Conservation (phyloP, 2,797 vertebrate species). For the Myotis planiceps region DNA sequence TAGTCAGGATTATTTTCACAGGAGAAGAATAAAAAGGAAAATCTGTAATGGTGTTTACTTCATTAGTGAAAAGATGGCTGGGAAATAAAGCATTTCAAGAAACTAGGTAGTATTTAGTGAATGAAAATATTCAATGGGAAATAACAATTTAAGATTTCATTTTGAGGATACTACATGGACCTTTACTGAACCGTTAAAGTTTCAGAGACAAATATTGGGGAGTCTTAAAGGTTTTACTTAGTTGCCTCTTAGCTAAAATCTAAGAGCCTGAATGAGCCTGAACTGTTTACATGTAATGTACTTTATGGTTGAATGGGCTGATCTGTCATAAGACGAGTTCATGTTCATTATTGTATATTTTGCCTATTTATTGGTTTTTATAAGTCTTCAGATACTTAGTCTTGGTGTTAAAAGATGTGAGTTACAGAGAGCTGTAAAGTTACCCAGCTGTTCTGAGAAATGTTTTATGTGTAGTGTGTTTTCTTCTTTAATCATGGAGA, state of each 20-base stretch:
- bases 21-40: not conserved
- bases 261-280: not conserved
- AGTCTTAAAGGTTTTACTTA: not conserved
- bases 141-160: not conserved
- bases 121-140: not conserved
- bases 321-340: not conserved
- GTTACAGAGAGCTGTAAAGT: conserved; percentile 59
- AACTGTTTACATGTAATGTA: not conserved
- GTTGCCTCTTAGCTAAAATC: not conserved
- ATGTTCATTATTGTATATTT: conserved; percentile 45
- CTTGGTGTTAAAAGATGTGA: conserved; percentile 52
- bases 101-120: not conserved
- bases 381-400: conserved; percentile 38
- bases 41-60: not conserved
- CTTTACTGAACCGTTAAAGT: not conserved
- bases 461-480: not conserved
- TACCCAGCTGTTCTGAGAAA: conserved; percentile 57
- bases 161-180: not conserved
- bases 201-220: not conserved
- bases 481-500: conserved; percentile 51
- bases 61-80: conserved; percentile 11
- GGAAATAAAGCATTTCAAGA: not conserved
- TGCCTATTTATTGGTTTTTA: conserved; percentile 27
- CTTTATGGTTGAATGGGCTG: not conserved
- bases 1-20: not conserved